These are phyloP conservation scores for Eurosta solidaginis DNA, from an alignment of 1,140 invertebrate species.

Conservation along the genomic window DNA sequence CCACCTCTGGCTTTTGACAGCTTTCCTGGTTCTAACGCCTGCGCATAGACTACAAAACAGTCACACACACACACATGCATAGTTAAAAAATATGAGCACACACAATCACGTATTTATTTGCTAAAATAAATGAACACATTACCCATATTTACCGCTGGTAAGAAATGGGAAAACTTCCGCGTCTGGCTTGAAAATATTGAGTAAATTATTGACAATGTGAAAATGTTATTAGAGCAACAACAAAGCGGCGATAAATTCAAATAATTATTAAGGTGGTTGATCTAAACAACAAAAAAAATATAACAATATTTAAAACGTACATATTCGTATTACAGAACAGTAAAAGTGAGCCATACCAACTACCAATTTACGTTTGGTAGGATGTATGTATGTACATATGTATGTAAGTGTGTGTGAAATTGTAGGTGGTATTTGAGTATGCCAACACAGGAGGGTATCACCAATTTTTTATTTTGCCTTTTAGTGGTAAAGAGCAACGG, in stretches of 20 bases:
- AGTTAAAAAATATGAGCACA: not conserved
- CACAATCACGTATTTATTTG: not conserved
- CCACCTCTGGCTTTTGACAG: not conserved
- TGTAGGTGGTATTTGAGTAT: conserved; percentile 3
- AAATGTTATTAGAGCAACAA: not conserved
- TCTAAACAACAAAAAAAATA: not conserved
- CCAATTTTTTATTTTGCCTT: not conserved
- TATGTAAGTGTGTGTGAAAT: not conserved
- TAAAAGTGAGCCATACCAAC: too few species aligned
- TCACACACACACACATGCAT: too few species aligned
- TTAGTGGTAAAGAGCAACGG: not conserved
- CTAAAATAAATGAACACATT: not conserved
- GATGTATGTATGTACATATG: not conserved
- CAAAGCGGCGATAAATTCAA: not conserved
- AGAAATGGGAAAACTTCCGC: not conserved
- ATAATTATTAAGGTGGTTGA: not conserved
- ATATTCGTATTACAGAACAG: not conserved
- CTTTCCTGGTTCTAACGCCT: not conserved
- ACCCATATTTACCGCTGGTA: not conserved
- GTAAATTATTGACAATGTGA: too few species aligned
- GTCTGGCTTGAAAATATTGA: not conserved
- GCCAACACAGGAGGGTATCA: too few species aligned
- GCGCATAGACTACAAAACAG: not conserved
- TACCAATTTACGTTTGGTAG: too few species aligned
- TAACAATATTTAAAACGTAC: not conserved